Evolutionary conservation across 2,888 invertebrate species (phyloP), one percentile per base, ranked within the genome.

Genomic region (Hofmannophila pseudospretella): DNA sequence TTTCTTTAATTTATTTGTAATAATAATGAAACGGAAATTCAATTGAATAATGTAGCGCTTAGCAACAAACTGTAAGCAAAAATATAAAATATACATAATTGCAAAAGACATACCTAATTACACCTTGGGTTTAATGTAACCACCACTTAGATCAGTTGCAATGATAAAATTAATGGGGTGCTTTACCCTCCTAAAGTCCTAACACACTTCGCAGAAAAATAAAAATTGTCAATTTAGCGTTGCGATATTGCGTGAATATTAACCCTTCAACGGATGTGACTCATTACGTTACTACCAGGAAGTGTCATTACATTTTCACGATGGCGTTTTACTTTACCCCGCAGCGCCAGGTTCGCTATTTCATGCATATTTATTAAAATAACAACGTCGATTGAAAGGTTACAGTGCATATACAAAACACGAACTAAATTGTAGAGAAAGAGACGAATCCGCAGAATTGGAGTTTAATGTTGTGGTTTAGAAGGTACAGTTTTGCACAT

Each of bases 351-450:
- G 77, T 82, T 79, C 68, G 75, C 75, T 63, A 67, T 70, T 81
- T 82, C 82, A 85, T 86, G 77, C 84, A 86, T 86, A 86, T 86
- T 85, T 84, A 85, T 85, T 82, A 81, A 82, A 85, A 85, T 82
- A 84, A 81, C 81, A 78, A 73, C 68, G 75, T 70, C 82, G 84
- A 85, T 85, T 85, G 84, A 82, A 84, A 84, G 78, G 79, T 74
- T 84, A 81, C 81, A 84, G 80, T 84, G 82, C 81, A 84, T 81
- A 82, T 73, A 32, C 32, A 8, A 80, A 79, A 82, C 85, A 82
- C 80, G 80, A 80, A 82, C 68, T 56, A 34, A 68, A 73, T 75
- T 68, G 69, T 74, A 70, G 3, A 68, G 67, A 67, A 68, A 63
- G 62, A 59, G 43, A 44, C 45, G 52, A 53, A 55, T 62, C 60